Conservation (phyloP, 2,888 invertebrate genomes). For the Proisotoma minuta region DNA sequence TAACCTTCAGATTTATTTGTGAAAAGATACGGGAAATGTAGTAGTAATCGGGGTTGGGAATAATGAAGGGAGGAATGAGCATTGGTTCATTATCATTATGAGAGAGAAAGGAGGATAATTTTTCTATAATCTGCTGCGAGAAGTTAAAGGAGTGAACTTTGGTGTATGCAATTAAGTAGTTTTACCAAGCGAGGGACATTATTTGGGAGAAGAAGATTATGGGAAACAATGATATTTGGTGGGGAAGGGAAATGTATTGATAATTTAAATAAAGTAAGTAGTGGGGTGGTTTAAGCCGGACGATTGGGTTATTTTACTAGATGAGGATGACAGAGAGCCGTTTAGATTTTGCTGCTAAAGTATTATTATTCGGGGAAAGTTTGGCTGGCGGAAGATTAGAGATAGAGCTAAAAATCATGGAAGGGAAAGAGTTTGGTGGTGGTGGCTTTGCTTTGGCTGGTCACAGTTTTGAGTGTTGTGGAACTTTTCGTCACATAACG, state of each 20-base stretch:
- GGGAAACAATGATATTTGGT: constrained; percentile 21
- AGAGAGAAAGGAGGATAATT: constrained; percentile 7
- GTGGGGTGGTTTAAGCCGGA: constrained; percentile 8
- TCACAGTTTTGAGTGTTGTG: constrained; percentile 14
- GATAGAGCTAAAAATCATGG: constrained; percentile 14
- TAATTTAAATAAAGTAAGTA: constrained; percentile 5
- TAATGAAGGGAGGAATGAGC: too few species aligned
- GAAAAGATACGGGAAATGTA: too few species aligned
- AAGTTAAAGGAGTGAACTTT: constrained; percentile 2
- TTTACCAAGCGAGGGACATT: constrained; percentile 2
- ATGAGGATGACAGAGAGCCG: constrained; percentile 6
- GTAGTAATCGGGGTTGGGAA: too few species aligned
- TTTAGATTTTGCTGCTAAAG: background rate
- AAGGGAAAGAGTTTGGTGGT: background rate
- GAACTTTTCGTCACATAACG: constrained; percentile 26
- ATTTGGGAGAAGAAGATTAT: constrained; percentile 5
- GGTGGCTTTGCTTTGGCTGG: background rate
- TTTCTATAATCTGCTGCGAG: background rate
- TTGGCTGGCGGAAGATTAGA: background rate
- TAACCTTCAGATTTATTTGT: too few species aligned
- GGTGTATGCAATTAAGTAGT: constrained; percentile 4
- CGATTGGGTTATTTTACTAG: constrained; percentile 8
- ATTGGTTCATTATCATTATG: background rate
- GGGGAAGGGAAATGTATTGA: constrained; percentile 14
- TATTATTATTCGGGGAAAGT: background rate